Conservation (phyloP, 2,888 invertebrate genomes). For the Macaria liturata region DNA sequence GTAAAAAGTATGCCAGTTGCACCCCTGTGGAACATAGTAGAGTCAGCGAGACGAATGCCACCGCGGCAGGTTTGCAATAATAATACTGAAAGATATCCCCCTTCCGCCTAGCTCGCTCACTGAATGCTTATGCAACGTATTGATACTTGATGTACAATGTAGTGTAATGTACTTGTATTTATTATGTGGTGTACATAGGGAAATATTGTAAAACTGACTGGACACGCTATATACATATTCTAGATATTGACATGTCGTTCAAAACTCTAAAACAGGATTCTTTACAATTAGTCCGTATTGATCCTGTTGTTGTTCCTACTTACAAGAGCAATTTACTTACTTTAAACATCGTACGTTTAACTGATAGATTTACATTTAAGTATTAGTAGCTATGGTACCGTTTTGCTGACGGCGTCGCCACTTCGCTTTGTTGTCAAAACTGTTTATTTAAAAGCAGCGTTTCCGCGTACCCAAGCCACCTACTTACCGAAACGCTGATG, state of each 20-base stretch:
- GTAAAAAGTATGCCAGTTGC: conserved; percentile 1
- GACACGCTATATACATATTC: too few species aligned
- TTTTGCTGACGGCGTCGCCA: conserved; percentile 35
- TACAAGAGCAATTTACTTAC: too few species aligned
- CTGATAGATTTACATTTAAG: too few species aligned
- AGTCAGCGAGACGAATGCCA: conserved; percentile 39
- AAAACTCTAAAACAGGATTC: too few species aligned
- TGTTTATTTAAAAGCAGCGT: conserved; percentile 14
- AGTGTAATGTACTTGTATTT: too few species aligned
- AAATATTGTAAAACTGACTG: too few species aligned
- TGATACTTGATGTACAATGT: too few species aligned
- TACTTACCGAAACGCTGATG: conserved; percentile 15
- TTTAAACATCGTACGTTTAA: too few species aligned
- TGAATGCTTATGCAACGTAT: conserved; percentile 52
- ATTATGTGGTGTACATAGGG: too few species aligned
- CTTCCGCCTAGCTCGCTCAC: conserved; percentile 57
- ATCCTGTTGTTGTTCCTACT: too few species aligned
- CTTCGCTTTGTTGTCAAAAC: conserved; percentile 25
- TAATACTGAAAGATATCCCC: conserved; percentile 60
- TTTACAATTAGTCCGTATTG: too few species aligned
- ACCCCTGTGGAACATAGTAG: conserved; percentile 31
- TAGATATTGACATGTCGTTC: too few species aligned
- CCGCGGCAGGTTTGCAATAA: conserved; percentile 53
- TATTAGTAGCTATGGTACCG: conserved; percentile 5
- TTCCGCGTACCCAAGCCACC: conserved; percentile 13